Percentiles rank a stretch among this genome's conserved stretches.
These are phyloP conservation scores for Bombus turneri DNA, from an alignment of 1,140 invertebrate genomes.

Conservation along the genomic window DNA sequence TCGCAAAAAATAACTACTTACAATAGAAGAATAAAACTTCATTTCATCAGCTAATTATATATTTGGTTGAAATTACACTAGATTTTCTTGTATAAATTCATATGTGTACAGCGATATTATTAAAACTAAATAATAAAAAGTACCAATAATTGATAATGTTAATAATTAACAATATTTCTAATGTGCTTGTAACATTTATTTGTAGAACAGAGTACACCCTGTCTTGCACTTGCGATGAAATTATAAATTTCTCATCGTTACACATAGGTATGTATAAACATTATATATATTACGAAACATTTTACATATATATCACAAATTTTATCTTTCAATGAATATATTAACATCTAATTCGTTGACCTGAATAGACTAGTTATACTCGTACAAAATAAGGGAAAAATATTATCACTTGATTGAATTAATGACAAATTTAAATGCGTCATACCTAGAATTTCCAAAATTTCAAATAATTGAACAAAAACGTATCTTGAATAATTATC, in stretches of 20 bases:
- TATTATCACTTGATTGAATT: neutral
- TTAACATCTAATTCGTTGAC: conserved; percentile 62
- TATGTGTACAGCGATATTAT: neutral
- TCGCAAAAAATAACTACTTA: neutral
- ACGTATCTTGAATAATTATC: neutral
- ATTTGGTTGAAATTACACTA: neutral
- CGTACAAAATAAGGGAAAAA: neutral
- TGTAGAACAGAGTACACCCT: neutral
- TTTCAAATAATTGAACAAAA: neutral
- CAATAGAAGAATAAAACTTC: neutral
- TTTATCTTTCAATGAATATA: conserved; percentile 48
- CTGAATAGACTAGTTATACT: conserved; percentile 68
- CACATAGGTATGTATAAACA: conserved; percentile 58
- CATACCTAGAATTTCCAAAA: neutral
- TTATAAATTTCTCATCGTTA: conserved; percentile 33
- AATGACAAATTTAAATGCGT: neutral
- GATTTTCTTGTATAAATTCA: conserved; percentile 1
- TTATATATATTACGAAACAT: conserved; percentile 32
- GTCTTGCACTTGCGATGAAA: conserved; percentile 5
- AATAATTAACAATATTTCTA: conserved; percentile 39
- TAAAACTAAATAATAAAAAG: neutral
- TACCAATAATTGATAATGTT: neutral
- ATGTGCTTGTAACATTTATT: conserved; percentile 62
- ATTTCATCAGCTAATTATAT: neutral
- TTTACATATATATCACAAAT: conserved; percentile 56